Evolutionary conservation across 2,797 vertebrate genomes (phyloP), one percentile per base, ranked within the genome.

Genomic region (Enteromius fasciolatus): DNA sequence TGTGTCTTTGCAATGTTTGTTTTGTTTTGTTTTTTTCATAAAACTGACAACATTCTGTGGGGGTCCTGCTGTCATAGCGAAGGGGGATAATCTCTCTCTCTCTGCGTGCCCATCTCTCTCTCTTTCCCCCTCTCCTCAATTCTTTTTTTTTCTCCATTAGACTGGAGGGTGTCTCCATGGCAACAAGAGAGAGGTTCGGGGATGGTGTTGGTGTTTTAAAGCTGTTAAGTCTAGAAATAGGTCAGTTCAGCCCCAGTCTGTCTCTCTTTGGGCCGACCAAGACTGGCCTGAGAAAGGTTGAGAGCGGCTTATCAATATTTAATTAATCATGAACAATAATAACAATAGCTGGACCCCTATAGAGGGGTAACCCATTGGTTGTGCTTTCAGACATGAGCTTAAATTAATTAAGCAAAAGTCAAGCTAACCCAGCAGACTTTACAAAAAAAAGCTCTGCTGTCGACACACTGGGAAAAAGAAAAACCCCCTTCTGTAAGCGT

Each of bases 101-200:
- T 28, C 28, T 28, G 28, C 33, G 4, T 33, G 33, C 33, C 33
- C 33, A 33, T 33, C 33, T 36, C 5, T 36, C 33, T 36, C 33
- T 36, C 33, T 36, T 69, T 48, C 25, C 54, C 41, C 17, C 23
- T 28, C 41, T 36, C 67, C 89, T 88, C 87, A 85, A 90, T 86
- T 90, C 88, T 61, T 88, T 89, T 88, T 52, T 18, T 46, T 90
- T 82, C 70, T 86, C 89, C 81, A 85, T 87, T 89, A 94, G 92
- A 93, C 90, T 92, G 91, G 93, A 93, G 90, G 90, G 87, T 92
- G 93, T 95, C 92, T 92, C 94, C 93, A 95, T 95, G 92, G 94
- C 92, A 95, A 95, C 94, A 93, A 88, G 90, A 89, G 86, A 91
- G 87, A 91, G 91, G 88, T 89, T 91, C 91, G 78, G 90, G 90